Evolutionary conservation across 2,113 vertebrate species (phyloP).

Genomic region (Montifringilla adamsi): DNA sequence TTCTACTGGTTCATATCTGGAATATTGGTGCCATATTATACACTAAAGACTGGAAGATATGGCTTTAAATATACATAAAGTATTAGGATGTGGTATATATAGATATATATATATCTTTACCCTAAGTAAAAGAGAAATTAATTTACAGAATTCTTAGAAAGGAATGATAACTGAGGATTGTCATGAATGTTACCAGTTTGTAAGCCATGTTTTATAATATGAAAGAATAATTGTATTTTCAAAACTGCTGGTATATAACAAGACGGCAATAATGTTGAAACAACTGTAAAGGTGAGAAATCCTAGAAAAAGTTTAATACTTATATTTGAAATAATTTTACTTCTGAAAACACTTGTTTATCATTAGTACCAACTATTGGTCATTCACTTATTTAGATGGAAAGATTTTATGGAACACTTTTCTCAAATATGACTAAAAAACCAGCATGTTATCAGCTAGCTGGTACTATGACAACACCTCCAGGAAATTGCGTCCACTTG

Average conservation of each 20-base stretch:
- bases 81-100: conserved; percentile 7
- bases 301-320: conserved; percentile 41
- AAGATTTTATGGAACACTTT: conserved; percentile 1
- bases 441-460: background rate
- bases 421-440: conserved; percentile 37
- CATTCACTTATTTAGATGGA: background rate
- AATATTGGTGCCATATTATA: conserved; percentile 49
- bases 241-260: conserved; percentile 52
- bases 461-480: conserved; percentile 26
- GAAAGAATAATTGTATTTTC: conserved; percentile 31
- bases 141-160: conserved; percentile 59
- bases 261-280: conserved; percentile 47
- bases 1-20: conserved; percentile 29
- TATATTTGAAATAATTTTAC: background rate
- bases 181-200: conserved; percentile 36
- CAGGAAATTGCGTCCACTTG: conserved; percentile 39
- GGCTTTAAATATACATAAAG: conserved; percentile 72
- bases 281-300: conserved; percentile 21
- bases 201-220: background rate
- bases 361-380: conserved; percentile 47
- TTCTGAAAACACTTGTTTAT: conserved; percentile 15
- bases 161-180: conserved; percentile 40
- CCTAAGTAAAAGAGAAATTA: conserved; percentile 39
- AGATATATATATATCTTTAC: background rate
- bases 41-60: conserved; percentile 63